Base-by-base conservation (phyloP, 2,888 invertebrate species). In the Drosophila ochracea region DNA sequence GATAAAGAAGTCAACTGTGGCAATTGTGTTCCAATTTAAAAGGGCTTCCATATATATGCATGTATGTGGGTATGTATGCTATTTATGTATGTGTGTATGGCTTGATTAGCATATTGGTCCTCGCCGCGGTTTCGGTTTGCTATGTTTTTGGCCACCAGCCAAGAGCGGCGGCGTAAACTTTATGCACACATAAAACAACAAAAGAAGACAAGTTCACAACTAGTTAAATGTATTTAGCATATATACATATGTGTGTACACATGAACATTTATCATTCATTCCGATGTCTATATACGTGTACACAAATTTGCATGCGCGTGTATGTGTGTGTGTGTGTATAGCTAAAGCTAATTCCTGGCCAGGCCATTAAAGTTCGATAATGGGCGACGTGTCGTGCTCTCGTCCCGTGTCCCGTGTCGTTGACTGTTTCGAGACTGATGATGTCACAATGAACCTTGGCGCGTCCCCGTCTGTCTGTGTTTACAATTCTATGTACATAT, bases 301-400 rank as follows among this genome's bases (percentile, higher is more conserved):
- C 21, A 63, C 57, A 58, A 63, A 55, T 49, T 39, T 21, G 30
- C 68, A 16, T 16, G 16, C 16, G 11, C 11, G 33, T 33, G 71
- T 41, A 21, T 31, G 19, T 33, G 19, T 41, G 35, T 55, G 28
- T 31, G 19, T 33, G 19, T 41, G 35, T 55, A 35, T 64, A 85
- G 84, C 86, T 77, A 80, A 73, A 90, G 87, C 85, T 90, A 85
- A 85, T 85, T 90, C 82, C 89, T 89, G 85, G 60, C 66, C 81
- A 75, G 78, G 72, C 89, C 91, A 90, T 89, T 90, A 89, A 90
- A 84, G 90, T 84, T 91, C 89, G 84, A 85, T 89, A 85, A 89
- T 85, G 85, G 86, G 89, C 76, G 73, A 57, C 72, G 75, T 73
- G 68, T 82, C 65, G 64, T 43, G 35, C 57, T 68, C 83, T 71